Base-by-base conservation (phyloP, 2,797 vertebrate species). In the Gallinago nigripennis region DNA sequence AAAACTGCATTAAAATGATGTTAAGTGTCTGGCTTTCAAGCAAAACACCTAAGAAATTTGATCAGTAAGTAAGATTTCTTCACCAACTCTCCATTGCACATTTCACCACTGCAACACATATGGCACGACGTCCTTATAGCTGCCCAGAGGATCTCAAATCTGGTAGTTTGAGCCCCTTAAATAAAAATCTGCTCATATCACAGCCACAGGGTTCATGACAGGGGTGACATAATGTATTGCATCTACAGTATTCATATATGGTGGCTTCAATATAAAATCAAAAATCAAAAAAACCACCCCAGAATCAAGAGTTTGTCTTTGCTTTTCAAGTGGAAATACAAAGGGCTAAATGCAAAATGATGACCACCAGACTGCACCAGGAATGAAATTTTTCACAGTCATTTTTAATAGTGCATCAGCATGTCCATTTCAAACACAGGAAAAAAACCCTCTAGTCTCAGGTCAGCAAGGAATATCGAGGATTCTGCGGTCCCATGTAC, bases 1-100 rank as follows among this genome's bases (percentile, higher is more conserved):
- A 98, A 98, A 97, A 94, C 86, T 96, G 88, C 95, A 97, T 97
- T 97, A 96, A 97, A 97, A 97, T 96, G 83, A 96, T 97, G 94
- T 96, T 97, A 97, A 97, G 85, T 68, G 64, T 70, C 75, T 95
- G 83, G 65, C 89, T 97, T 93, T 94, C 73, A 94, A 96, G 76
- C 77, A 94, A 50, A 96, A 96, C 88, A 94, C 72, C 82, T 77
- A 90, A 93, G 76, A 97, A 96, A 82, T 91, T 85, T 60, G 84
- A 93, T 95, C 75, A 90, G 73, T 83, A 82, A 94, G 21, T 35
- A 48, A 78, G 66, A 91, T 27, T 81, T 77, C 71, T 84, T 90
- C 41, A 82, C 76, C 85, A 83, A 37, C 30, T 92, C 90, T 58
- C 71, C 41, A 60, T 94, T 85, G 64, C 7, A 6, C 85, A n/a